These are phyloP conservation scores for Otolemur crassicaudatus DNA, from an alignment of 2,797 vertebrate species.

Conservation along the genomic window DNA sequence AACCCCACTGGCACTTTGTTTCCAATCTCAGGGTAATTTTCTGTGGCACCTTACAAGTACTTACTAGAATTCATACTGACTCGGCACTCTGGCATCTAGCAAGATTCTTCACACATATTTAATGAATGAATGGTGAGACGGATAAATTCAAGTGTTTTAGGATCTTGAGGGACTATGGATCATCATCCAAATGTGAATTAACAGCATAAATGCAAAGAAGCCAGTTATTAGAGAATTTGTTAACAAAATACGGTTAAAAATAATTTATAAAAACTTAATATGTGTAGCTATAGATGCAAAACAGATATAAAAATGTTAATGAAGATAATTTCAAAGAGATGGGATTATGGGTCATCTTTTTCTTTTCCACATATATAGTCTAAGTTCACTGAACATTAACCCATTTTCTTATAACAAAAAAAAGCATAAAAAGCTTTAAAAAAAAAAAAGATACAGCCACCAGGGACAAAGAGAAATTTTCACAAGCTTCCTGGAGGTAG, in stretches of 20 bases:
- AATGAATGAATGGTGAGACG: neutral
- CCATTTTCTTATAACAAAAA: neutral
- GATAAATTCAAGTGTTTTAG: neutral
- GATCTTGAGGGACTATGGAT: neutral
- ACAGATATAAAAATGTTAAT: neutral
- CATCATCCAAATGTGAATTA: neutral
- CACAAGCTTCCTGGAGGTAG: neutral
- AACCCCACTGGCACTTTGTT: neutral
- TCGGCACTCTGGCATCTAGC: neutral
- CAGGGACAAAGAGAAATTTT: neutral
- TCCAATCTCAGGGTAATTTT: constrained; percentile 7
- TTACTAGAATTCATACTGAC: constrained; percentile 2
- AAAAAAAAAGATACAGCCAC: neutral
- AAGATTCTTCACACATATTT: neutral
- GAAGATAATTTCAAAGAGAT: neutral
- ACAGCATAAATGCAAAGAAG: constrained; percentile 28
- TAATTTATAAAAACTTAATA: neutral
- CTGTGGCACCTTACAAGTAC: neutral
- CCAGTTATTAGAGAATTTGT: neutral
- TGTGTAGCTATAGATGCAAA: neutral
- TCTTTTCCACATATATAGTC: neutral
- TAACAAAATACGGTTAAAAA: constrained; percentile 36
- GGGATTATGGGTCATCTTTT: neutral
- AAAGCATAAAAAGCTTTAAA: neutral
- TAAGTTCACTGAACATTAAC: neutral